phyloP scores from a whole-genome alignment of 1,140 invertebrate genomes.

The Cherax quadricarinatus region DNA sequence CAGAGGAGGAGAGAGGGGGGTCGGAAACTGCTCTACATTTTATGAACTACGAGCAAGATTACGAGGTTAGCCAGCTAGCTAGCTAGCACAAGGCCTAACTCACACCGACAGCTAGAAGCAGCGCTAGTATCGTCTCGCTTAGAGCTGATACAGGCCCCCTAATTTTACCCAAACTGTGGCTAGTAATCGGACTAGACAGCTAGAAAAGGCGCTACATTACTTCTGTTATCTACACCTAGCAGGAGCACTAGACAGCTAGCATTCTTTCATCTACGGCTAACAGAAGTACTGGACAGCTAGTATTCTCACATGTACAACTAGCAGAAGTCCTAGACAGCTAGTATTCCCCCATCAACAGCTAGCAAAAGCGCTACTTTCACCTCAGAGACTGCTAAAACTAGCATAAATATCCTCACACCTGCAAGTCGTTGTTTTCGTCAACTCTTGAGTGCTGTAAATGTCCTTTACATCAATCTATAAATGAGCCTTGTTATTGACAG shows the following conservation, averaged over 20 bases:
- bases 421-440: no score
- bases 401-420: no score
- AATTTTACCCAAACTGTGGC: no score
- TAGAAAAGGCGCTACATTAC: not conserved
- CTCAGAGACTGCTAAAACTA: no score
- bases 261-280: not conserved
- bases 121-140: not conserved
- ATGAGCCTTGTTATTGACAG: no score
- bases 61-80: conserved; percentile 21
- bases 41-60: conserved; percentile 30
- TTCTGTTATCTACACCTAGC: not conserved
- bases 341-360: not conserved
- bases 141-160: no score
- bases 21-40: conserved; percentile 7
- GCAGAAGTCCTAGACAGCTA: not conserved
- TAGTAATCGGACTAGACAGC: not conserved
- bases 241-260: not conserved
- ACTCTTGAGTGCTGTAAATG: no score
- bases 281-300: not conserved
- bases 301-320: not conserved
- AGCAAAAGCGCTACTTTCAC: no score
- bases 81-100: conserved; percentile 46
- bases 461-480: no score
- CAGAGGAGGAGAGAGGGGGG: conserved; percentile 44
- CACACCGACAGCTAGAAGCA: not conserved